Base-by-base conservation (phyloP, 2,113 vertebrate genomes). In the Lepisosteus osseus region DNA sequence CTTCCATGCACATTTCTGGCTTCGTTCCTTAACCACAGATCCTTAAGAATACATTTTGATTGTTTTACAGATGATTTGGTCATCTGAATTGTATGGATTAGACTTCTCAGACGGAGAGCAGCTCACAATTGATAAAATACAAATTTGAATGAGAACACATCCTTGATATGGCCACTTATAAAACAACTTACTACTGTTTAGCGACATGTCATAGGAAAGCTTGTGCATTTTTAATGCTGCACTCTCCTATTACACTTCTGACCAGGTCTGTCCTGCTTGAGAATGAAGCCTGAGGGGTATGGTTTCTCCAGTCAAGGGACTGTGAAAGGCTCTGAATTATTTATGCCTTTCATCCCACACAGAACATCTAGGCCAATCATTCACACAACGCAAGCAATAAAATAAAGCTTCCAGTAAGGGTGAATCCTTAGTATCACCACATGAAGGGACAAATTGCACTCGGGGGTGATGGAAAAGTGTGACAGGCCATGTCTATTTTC, bases 281-380 rank as follows among this genome's bases (percentile, higher is more conserved):
- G 41, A 6, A 3, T 7, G 13, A 44, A 14, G 57, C 8, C 11
- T n/a, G 54, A 7, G 54, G 41, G 68, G 7, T 13, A 47, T 14
- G 61, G 12, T 13, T 5, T 59, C n/a, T 59, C 57, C 57, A 59
- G 57, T 59, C 62, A 55, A 12, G 40, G 17, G 54, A 1, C 66
- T 54, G 47, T n/a, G n/a, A 41, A 67, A 74, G 17, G 11, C 61
- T 2, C 40, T 54, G n/a, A 62, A 40, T 55, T 40, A 72, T 54
- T 65, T 64, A 67, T 55, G 1, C 59, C 61, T 11, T 11, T 47
- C 40, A 14, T 15, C 42, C 29, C 65, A 62, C 54, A n/a, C 17
- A 74, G 6, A 44, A 55, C 69, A 80, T 77, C 71, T 79, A 80
- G 79, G 81, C 71, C 79, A 74, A 85, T 80, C 79, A 75, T 80